Evolutionary conservation across 2,888 invertebrate genomes (phyloP).

Genomic region (Clepsis dumicolana): DNA sequence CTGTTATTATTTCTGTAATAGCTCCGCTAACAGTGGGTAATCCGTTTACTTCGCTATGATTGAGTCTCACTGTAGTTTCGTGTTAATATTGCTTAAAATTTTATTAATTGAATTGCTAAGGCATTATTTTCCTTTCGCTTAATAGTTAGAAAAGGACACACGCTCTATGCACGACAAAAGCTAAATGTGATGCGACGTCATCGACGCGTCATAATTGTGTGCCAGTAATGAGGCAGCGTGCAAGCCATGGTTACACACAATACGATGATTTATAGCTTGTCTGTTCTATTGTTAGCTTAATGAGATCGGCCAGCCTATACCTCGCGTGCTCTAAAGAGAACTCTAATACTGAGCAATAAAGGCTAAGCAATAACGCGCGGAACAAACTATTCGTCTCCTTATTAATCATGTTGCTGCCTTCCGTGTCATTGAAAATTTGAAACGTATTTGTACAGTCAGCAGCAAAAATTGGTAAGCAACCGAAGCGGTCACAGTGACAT

Average conservation of each 20-base stretch:
- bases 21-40: too few species aligned
- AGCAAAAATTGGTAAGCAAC: too few species aligned
- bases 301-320: constrained; percentile 74
- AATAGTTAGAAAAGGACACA: too few species aligned
- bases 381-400: constrained; percentile 16
- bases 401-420: constrained; percentile 29
- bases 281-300: constrained; percentile 74
- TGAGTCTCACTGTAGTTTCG: too few species aligned
- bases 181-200: constrained; percentile 45
- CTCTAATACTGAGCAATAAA: constrained; percentile 21
- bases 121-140: too few species aligned
- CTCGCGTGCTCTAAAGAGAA: not conserved
- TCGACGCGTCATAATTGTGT: constrained; percentile 65
- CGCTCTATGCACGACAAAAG: not conserved
- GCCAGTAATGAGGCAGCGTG: constrained; percentile 58
- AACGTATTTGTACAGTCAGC: constrained; percentile 6
- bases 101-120: too few species aligned
- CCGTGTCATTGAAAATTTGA: constrained; percentile 32
- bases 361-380: not conserved
- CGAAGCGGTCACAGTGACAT: too few species aligned
- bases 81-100: too few species aligned
- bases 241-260: constrained; percentile 69
- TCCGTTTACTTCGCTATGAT: too few species aligned
- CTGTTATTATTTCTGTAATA: too few species aligned
- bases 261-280: constrained; percentile 73